These are phyloP conservation scores for Picathartes gymnocephalus DNA, from an alignment of 2,113 vertebrate species.

Conservation along the genomic window DNA sequence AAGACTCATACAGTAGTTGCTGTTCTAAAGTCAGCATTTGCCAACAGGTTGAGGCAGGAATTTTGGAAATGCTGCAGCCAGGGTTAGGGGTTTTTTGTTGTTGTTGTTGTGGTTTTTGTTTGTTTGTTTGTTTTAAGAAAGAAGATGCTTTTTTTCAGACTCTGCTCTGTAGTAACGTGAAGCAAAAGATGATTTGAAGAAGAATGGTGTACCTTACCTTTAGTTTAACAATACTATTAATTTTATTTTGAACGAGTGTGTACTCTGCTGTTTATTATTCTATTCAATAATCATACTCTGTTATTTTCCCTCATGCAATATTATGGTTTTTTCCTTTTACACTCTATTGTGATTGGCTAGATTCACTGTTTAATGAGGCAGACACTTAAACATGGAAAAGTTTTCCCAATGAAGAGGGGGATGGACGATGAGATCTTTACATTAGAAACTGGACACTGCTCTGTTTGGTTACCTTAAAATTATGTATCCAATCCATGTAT, in stretches of 20 bases:
- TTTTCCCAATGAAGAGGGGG: background rate
- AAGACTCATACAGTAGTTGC: background rate
- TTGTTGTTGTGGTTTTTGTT: too few relatives aligned
- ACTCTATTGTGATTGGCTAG: background rate
- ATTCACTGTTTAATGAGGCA: background rate
- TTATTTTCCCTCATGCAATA: background rate
- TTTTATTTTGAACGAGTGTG: background rate
- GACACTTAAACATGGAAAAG: background rate
- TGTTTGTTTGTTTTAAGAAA: background rate
- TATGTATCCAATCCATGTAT: background rate
- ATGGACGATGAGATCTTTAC: background rate
- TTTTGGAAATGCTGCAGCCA: background rate
- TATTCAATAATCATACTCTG: background rate
- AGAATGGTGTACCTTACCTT: background rate
- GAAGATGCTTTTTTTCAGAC: background rate
- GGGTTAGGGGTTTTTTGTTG: background rate
- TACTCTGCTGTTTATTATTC: background rate
- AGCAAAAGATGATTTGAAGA: background rate
- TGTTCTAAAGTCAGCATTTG: background rate
- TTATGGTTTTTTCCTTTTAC: background rate
- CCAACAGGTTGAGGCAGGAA: constrained; percentile 40
- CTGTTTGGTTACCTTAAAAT: background rate
- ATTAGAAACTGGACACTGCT: background rate
- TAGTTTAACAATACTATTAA: background rate
- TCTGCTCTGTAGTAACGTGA: background rate